Evolutionary conservation across 2,797 vertebrate species (phyloP), one percentile per base, ranked within the genome.

Genomic region (Phoxinus dragarum): DNA sequence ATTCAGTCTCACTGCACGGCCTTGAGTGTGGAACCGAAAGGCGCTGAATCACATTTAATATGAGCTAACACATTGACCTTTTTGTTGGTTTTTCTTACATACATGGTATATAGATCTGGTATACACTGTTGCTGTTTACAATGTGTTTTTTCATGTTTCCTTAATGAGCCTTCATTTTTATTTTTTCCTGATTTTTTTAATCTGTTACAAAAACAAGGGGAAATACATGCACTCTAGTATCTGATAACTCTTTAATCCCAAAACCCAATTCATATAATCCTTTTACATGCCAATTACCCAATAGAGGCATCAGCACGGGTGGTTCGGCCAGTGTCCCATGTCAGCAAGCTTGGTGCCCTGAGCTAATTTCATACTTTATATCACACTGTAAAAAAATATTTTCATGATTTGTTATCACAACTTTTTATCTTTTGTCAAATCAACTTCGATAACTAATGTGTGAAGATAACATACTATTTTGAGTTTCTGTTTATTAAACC

Each of bases 161-260:
- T 76, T 86, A 81, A 59, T 56, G 38, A 66, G 47, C 3, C 3
- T 11, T 47, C 34, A 16, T 8, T 40, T 27, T 77, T 52, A 8
- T 52, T 49, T 27, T 27, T 27, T 27, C 27, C 27, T 27, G 27
- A 11, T 31, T 61, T 38, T 38, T 23, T 38, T 2, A 9, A 54
- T n/a, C 67, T 42, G 27, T 49, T 61, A 38, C 14, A 34, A 61
- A 85, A 81, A 72, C 79, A 81, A 72, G 64, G 5, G 2, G 10
- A 88, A 85, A 78, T 66, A 54, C 83, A 81, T 49, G 34, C 36
- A 59, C 38, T 81, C 3, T 11, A n/a, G 38, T 64, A 82, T 85
- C 86, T 81, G 83, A 88, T 85, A 82, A 68, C 52, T 36, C 4
- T 44, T 54, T 78, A 82, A 88, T 86, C 76, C 54, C 27, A 47